A percentile compares a stretch with the other conserved stretches of the same genome.
Evolutionary conservation across 2,888 invertebrate species (phyloP).

Genomic region (Cantharis rustica): DNA sequence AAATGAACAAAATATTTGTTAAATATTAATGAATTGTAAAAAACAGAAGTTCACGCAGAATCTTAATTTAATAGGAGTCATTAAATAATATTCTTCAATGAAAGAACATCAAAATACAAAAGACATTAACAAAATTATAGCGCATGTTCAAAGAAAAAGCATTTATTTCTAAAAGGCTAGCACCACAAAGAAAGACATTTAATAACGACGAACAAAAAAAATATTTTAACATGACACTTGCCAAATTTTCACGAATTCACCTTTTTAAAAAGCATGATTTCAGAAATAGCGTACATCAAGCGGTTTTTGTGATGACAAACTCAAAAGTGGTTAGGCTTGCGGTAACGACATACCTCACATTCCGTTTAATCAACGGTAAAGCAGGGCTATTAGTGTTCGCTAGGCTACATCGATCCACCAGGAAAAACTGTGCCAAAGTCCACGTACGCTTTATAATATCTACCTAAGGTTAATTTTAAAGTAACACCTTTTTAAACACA

Average conservation of each 20-base stretch:
- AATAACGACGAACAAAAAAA: not conserved
- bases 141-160: not conserved
- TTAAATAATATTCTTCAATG: not conserved
- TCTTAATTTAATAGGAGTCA: not conserved
- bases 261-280: not conserved
- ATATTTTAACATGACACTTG: not conserved
- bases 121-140: not conserved
- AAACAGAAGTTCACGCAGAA: not conserved
- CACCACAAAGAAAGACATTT: not conserved
- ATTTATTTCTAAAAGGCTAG: not conserved
- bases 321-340: slow-evolving; percentile 9
- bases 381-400: slow-evolving; percentile 19
- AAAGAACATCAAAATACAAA: not conserved
- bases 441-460: slow-evolving; percentile 14
- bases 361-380: slow-evolving; percentile 27
- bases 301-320: not conserved
- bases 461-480: slow-evolving; percentile 35
- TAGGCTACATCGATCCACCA: slow-evolving; percentile 31
- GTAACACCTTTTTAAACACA: slow-evolving; percentile 4
- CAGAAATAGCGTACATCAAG: not conserved
- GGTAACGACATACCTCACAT: slow-evolving; percentile 22
- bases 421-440: slow-evolving; percentile 34
- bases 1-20: not conserved
- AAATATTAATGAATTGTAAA: not conserved
- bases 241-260: not conserved